phyloP scores from a whole-genome alignment of 2,113 vertebrate genomes.

The Neolamprologus hecqui region DNA sequence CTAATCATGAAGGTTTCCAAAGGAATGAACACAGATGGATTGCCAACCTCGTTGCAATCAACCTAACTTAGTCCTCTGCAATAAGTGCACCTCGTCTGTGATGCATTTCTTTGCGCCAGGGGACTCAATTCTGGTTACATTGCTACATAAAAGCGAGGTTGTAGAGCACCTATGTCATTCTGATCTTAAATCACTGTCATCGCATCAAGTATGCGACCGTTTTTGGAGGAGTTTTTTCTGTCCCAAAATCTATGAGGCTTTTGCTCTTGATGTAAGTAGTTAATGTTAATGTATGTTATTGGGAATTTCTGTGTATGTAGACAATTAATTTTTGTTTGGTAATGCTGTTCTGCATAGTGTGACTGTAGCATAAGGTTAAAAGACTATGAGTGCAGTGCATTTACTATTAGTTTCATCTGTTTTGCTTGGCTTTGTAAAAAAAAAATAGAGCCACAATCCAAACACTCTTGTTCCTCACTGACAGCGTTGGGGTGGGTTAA shows the following conservation, averaged over 20 bases:
- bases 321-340: not conserved
- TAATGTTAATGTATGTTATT: not conserved
- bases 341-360: not conserved
- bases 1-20: not conserved
- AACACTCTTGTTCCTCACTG: not conserved
- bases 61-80: not conserved
- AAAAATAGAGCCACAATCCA: not conserved
- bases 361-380: not conserved
- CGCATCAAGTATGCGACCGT: not conserved
- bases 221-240: not conserved
- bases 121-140: not conserved
- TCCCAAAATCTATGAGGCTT: not conserved
- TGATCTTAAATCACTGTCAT: not conserved
- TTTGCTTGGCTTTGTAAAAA: not conserved
- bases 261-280: not conserved
- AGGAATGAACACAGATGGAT: not conserved
- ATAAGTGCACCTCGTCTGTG: rapidly evolving
- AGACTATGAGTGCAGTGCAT: not conserved
- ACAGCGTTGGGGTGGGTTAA: not conserved
- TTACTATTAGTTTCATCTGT: not conserved
- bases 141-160: not conserved
- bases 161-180: not conserved
- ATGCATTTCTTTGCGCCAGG: not conserved
- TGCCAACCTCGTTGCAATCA: not conserved
- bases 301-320: not conserved